Conservation (phyloP, 2,888 invertebrate genomes). For the Lasioglossum zephyrum region DNA sequence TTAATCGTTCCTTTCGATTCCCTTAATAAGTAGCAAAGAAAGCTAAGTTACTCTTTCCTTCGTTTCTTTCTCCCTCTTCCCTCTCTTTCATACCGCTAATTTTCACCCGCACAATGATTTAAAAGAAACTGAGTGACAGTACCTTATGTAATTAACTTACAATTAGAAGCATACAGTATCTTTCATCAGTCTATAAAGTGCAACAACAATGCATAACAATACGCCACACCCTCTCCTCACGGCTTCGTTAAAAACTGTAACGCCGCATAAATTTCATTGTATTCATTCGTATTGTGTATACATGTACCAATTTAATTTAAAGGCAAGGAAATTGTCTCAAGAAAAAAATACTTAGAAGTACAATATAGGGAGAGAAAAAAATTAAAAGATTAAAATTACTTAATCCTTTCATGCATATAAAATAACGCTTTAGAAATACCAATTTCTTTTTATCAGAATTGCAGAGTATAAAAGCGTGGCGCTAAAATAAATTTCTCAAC, state of each 20-base stretch:
- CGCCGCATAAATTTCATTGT: conserved; percentile 46
- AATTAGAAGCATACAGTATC: conserved; percentile 52
- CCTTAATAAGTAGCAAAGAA: conserved; percentile 8
- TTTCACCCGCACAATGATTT: conserved; percentile 19
- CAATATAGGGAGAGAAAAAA: conserved; percentile 9
- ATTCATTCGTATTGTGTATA: conserved; percentile 38
- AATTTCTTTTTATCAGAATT: conserved; percentile 45
- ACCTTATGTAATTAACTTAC: conserved; percentile 48
- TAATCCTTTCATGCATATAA: conserved; percentile 45
- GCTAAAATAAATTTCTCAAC: conserved; percentile 77
- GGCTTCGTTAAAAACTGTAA: conserved; percentile 40
- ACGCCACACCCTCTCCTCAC: conserved; percentile 71
- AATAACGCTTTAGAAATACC: conserved; percentile 41
- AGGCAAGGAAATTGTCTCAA: conserved; percentile 23
- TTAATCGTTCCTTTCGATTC: conserved; percentile 1
- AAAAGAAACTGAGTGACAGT: conserved; percentile 13
- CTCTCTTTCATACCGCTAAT: conserved; percentile 19
- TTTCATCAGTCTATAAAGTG: conserved; percentile 78
- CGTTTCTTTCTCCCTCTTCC: too few relatives aligned
- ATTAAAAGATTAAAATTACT: conserved; percentile 46
- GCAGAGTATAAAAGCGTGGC: conserved; percentile 74
- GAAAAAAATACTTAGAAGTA: conserved; percentile 28
- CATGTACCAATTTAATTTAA: conserved; percentile 45
- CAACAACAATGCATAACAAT: conserved; percentile 80
- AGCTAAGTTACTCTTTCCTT: conserved; percentile 18